phyloP scores from a whole-genome alignment of 2,797 vertebrate species.

The Danio albolineatus region DNA sequence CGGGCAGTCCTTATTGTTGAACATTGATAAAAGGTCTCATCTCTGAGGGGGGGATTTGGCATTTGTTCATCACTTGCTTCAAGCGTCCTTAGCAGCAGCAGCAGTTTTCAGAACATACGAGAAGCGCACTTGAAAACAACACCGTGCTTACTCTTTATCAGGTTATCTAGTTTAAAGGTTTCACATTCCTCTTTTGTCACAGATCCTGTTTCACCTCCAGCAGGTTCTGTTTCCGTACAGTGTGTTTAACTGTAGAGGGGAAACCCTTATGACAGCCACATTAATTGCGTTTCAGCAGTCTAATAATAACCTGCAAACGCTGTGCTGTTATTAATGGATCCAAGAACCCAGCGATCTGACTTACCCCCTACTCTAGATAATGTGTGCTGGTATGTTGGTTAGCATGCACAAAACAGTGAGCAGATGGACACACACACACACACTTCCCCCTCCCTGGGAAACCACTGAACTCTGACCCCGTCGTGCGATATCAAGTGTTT shows the following conservation, averaged over 20 bases:
- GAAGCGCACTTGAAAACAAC: slow-evolving; percentile 3
- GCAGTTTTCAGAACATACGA: background rate
- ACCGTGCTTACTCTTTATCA: slow-evolving; percentile 1
- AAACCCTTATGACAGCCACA: background rate
- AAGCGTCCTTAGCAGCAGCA: too few species aligned
- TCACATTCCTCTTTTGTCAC: slow-evolving; percentile 7
- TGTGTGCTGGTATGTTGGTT: background rate
- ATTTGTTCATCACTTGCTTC: too few species aligned
- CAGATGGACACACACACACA: slow-evolving; percentile 11
- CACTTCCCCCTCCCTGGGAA: slow-evolving; percentile 71
- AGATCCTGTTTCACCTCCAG: background rate
- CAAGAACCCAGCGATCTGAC: background rate
- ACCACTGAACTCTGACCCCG: slow-evolving; percentile 74
- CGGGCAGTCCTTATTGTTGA: too few species aligned
- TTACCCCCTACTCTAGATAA: background rate
- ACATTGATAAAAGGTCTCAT: too few species aligned
- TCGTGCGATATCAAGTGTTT: slow-evolving; percentile 54
- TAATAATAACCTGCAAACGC: background rate
- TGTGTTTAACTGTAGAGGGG: background rate
- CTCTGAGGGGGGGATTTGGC: too few species aligned
- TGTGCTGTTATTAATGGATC: background rate
- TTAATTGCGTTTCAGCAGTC: background rate
- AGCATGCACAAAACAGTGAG: background rate
- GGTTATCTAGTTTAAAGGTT: background rate
- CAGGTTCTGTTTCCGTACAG: background rate